Evolutionary conservation across 2,888 invertebrate species (phyloP).

Genomic region (Eilema griseolum): DNA sequence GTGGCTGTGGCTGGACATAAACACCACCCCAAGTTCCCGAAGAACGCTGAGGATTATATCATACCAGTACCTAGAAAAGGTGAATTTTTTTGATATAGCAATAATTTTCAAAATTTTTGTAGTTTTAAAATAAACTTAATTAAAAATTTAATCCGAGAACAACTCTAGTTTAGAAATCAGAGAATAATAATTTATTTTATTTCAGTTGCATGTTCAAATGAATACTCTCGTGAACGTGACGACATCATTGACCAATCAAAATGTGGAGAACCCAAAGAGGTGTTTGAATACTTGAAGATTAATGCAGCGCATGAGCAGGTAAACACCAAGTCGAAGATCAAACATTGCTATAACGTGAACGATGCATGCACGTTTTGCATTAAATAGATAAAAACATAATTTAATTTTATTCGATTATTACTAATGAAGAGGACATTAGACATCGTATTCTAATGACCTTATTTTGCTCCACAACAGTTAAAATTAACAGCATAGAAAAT

Average conservation of each 20-base stretch:
- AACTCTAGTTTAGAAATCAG: background rate
- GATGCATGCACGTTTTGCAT: background rate
- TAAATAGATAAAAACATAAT: conserved; percentile 8
- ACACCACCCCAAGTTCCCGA: conserved; percentile 75
- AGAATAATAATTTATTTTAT: conserved; percentile 41
- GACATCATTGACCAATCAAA: conserved; percentile 73
- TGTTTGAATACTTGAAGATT: conserved; percentile 71
- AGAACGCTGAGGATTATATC: conserved; percentile 53
- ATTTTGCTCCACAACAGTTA: conserved; percentile 22
- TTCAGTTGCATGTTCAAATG: conserved; percentile 72
- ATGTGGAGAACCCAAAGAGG: conserved; percentile 78
- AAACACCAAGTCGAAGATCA: conserved; percentile 17
- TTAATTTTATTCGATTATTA: conserved; percentile 11
- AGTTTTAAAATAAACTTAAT: background rate
- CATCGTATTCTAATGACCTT: conserved; percentile 26
- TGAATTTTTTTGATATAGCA: conserved; percentile 46
- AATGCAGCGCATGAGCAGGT: conserved; percentile 75
- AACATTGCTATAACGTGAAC: background rate
- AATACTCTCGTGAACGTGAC: conserved; percentile 64
- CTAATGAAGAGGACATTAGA: conserved; percentile 28
- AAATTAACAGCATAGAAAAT: conserved; percentile 32
- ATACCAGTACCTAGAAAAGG: conserved; percentile 68
- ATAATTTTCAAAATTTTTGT: background rate
- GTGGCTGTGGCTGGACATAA: conserved; percentile 65
- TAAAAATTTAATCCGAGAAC: background rate